Evolutionary conservation across 2,888 invertebrate species (phyloP), one percentile per base, ranked within the genome.

Genomic region (Lottia scabra): DNA sequence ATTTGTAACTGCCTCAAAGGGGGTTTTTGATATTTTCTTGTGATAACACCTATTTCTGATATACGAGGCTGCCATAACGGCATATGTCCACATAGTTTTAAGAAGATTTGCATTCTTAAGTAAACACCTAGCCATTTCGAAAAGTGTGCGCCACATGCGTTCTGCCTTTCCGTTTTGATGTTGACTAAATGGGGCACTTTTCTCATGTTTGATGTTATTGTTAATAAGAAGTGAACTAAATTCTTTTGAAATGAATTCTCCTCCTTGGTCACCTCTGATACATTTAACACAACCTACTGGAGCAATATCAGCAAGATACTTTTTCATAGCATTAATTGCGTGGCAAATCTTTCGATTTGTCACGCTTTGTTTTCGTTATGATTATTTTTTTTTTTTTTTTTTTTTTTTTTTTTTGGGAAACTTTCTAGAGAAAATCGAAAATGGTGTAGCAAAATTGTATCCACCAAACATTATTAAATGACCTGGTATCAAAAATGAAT

Each of bases 161-260:
- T 78, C 78, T 15, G 69, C 75, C 19, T 70, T 75, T 23, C 78
- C 74, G 75, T 78, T 78, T 30, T 73, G 75, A 63, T 75, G 75
- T 16, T 73, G 73, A 19, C 70, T 74, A 65, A 67, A 70, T n/a
- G 75, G 73, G 12, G 71, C 73, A 27, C 45, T 65, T n/a, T 27
- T 65, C 38, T 72, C 72, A 68, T 74, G 74, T 65, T 30, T 67
- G 23, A 72, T 72, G 43, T 65, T 62, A 43, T 72, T n/a, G 10
- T 67, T 26, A 46, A 26, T 65, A 13, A 75, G 23, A 12, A 75
- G 15, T 45, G 63, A 43, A 26, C 65, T 23, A 30, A 65, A 70
- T 23, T 63, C 65, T 65, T 27, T 65, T 38, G 27, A 65, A 16
- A 46, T 70, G 46, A 65, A 70, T 65, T 70, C 65, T 44, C 65